Evolutionary conservation across 1,140 invertebrate species (phyloP).

Genomic region (Diuraphis noxia): DNA sequence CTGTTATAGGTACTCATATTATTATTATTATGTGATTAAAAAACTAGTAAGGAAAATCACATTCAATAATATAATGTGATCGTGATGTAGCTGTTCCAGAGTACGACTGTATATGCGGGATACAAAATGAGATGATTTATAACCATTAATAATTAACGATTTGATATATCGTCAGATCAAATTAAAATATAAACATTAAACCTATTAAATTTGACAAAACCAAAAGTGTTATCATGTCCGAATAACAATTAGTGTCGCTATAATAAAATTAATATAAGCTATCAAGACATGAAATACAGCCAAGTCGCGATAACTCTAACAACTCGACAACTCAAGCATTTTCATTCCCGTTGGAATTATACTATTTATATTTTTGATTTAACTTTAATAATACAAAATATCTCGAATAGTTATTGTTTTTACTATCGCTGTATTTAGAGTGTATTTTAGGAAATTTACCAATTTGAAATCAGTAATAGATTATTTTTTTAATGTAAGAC

Average conservation of each 20-base stretch:
- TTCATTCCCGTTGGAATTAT: not conserved
- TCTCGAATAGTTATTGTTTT: not conserved
- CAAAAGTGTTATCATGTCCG: not conserved
- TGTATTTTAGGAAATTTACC: not conserved
- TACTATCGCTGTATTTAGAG: not conserved
- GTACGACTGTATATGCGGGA: not conserved
- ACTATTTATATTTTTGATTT: not conserved
- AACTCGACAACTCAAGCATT: not conserved
- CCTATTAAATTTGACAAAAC: not conserved
- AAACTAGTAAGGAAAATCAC: not conserved
- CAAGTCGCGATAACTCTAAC: not conserved
- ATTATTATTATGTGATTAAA: not conserved
- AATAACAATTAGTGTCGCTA: not conserved
- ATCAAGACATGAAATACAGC: not conserved
- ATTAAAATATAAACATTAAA: not conserved
- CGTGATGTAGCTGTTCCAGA: not conserved
- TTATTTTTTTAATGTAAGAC: not conserved
- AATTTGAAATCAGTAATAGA: not conserved
- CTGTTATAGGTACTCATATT: not conserved
- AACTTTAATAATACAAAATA: not conserved
- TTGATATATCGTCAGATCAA: not conserved
- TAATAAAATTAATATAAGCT: not conserved
- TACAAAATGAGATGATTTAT: not conserved
- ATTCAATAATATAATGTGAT: not conserved
- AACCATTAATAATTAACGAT: not conserved